phyloP scores from a whole-genome alignment of 2,797 vertebrate genomes.

The Dromococcyx pavoninus region DNA sequence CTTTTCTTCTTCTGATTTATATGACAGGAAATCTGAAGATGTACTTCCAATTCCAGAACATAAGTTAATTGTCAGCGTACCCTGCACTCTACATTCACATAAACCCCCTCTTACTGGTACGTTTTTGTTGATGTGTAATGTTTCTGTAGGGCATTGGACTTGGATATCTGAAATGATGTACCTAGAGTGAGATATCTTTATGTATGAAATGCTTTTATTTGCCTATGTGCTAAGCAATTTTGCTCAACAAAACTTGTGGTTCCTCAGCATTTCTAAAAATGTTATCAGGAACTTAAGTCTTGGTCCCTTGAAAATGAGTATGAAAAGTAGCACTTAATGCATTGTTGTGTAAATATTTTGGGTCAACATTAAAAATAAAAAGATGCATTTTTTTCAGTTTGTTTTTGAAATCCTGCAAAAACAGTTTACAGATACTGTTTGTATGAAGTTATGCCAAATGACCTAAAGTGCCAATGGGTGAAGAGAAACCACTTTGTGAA shows the following conservation, averaged over 20 bases:
- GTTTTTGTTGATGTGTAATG: not conserved
- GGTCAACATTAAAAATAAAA: not conserved
- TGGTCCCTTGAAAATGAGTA: not conserved
- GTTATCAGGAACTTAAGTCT: not conserved
- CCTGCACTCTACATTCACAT: slow-evolving; percentile 92
- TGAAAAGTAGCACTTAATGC: not conserved
- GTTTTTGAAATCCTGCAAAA: not conserved
- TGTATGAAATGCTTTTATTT: not conserved
- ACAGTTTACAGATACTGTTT: not conserved
- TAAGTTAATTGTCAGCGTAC: slow-evolving; percentile 89
- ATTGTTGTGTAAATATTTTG: not conserved
- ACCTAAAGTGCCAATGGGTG: not conserved
- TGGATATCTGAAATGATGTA: not conserved
- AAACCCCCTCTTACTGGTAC: slow-evolving; percentile 92
- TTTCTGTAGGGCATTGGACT: not conserved
- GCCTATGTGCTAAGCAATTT: not conserved
- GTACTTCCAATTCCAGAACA: slow-evolving; percentile 79
- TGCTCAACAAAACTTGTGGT: not conserved
- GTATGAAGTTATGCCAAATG: not conserved
- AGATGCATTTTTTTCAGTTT: not conserved
- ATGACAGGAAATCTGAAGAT: slow-evolving; percentile 70
- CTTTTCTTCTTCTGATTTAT: slow-evolving; percentile 21
- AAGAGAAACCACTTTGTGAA: not conserved
- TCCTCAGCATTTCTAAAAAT: not conserved
- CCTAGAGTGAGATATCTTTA: not conserved